phyloP scores from a whole-genome alignment of 2,888 invertebrate genomes.

The Xestia c-nigrum region DNA sequence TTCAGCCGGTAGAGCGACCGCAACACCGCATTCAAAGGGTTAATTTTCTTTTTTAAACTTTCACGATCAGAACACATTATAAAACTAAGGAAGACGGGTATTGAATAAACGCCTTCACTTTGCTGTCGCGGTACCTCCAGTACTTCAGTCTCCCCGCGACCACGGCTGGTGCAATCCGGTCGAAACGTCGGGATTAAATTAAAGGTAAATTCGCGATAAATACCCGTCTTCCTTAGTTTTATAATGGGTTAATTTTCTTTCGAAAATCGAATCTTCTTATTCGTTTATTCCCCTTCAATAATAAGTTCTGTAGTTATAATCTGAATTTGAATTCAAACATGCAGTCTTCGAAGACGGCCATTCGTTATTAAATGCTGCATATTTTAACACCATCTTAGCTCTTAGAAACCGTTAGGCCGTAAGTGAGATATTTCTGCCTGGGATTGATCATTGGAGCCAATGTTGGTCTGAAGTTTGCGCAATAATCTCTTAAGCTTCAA shows the following conservation, averaged over 20 bases:
- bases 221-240: too few relatives aligned
- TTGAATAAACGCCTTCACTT: too few relatives aligned
- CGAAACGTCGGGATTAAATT: too few relatives aligned
- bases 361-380: conserved; percentile 51
- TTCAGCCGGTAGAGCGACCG: too few relatives aligned
- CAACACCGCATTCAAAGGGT: too few relatives aligned
- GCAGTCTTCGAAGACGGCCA: conserved; percentile 26
- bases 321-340: conserved; percentile 45
- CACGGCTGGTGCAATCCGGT: too few relatives aligned
- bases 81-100: too few relatives aligned
- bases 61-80: too few relatives aligned
- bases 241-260: background rate
- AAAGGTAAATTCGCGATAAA: too few relatives aligned
- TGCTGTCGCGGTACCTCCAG: too few relatives aligned
- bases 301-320: conserved; percentile 19
- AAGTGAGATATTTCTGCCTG: conserved; percentile 49
- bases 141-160: too few relatives aligned
- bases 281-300: background rate
- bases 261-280: background rate
- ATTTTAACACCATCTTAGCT: conserved; percentile 54
- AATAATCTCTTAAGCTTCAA: background rate
- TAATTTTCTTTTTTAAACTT: too few relatives aligned
- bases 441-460: conserved; percentile 23
- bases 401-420: conserved; percentile 44
- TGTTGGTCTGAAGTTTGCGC: background rate